Percentiles rank a stretch among this genome's conserved stretches.
These are phyloP conservation scores for Passerina amoena DNA, from an alignment of 2,113 vertebrate genomes.

Conservation along the genomic window DNA sequence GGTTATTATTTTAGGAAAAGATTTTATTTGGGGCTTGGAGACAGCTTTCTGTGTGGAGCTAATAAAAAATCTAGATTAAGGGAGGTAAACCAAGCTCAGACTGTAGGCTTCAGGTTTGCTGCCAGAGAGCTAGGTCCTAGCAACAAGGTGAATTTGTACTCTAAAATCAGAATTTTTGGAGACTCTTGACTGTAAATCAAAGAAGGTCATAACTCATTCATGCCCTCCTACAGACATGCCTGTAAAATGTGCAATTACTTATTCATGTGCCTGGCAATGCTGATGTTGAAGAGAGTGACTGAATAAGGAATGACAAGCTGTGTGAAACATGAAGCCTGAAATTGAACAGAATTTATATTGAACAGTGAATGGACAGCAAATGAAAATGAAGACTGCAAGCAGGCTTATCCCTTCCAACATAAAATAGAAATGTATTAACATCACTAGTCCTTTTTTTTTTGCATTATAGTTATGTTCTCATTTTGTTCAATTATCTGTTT, in stretches of 20 bases:
- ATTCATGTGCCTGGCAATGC: not conserved
- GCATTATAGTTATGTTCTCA: not conserved
- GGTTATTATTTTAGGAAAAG: not conserved
- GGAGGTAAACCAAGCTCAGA: not conserved
- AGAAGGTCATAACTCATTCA: not conserved
- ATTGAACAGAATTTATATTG: not conserved
- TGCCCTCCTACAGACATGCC: not conserved
- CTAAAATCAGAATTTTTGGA: not conserved
- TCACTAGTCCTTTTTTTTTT: not conserved
- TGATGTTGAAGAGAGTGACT: not conserved
- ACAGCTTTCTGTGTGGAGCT: not conserved
- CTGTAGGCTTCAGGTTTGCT: not conserved
- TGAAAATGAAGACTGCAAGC: not conserved
- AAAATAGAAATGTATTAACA: not conserved
- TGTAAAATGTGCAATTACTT: constrained; percentile 22
- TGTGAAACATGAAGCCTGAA: not conserved
- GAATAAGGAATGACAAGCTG: not conserved
- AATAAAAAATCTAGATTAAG: not conserved
- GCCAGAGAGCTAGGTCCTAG: not conserved
- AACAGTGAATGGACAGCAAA: not conserved
- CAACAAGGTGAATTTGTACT: not conserved
- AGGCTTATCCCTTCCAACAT: not conserved
- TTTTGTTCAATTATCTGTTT: not conserved
- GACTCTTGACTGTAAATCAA: not conserved
- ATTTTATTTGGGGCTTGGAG: not conserved